phyloP scores from a whole-genome alignment of 1,140 invertebrate species.

The Vollenhovia emeryi region DNA sequence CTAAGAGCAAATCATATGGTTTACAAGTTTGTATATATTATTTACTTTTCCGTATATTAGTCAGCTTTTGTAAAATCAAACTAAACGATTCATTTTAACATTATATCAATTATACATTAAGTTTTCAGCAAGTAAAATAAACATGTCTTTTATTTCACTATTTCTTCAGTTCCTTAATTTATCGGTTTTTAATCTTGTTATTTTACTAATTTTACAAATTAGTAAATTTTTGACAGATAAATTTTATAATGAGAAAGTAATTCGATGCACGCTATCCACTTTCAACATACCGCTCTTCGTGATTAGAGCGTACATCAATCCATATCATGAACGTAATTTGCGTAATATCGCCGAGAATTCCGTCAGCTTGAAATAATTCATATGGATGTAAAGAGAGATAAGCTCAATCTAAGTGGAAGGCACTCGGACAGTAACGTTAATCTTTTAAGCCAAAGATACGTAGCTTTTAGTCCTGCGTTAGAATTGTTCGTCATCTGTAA shows the following conservation, averaged over 20 bases:
- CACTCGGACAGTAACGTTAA: slow-evolving; percentile 9
- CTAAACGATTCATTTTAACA: background rate
- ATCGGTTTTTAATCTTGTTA: no score
- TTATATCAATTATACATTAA: background rate
- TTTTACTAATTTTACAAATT: no score
- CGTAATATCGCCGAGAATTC: slow-evolving; percentile 5
- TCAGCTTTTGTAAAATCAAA: background rate
- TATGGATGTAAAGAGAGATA: background rate
- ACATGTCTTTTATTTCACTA: background rate
- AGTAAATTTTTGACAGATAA: background rate
- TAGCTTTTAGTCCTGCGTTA: background rate
- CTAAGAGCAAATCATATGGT: background rate
- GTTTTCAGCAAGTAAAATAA: background rate
- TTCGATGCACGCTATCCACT: background rate
- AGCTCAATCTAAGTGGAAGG: background rate
- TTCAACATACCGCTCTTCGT: background rate
- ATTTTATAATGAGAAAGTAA: background rate
- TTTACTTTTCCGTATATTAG: background rate
- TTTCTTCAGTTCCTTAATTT: background rate
- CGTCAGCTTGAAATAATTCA: slow-evolving; percentile 19
- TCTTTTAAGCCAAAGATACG: slow-evolving; percentile 15
- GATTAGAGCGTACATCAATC: background rate
- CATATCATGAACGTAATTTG: slow-evolving; percentile 3
- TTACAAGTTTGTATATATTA: background rate
- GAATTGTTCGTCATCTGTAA: background rate